Evolutionary conservation across 37 sponge, comb jelly and placozoan species (phyloP).

Genomic region (Chondrilla cf. caribensis): DNA sequence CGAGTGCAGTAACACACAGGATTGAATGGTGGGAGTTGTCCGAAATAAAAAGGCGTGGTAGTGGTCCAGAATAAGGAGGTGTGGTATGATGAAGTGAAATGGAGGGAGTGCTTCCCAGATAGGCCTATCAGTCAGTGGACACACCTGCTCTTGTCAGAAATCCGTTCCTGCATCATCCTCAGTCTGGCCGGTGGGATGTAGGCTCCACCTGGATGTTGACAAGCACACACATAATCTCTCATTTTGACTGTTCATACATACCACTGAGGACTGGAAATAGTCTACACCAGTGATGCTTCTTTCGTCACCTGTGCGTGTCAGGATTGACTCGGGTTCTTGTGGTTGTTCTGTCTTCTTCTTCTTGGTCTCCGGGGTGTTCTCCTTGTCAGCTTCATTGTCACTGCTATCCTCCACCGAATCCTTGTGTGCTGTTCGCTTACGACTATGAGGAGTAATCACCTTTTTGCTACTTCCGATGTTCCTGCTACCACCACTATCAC

Average conservation of each 20-base stretch:
- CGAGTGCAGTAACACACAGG: too few species aligned
- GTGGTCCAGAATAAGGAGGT: not conserved
- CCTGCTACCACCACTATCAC: not conserved
- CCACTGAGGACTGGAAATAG: too few species aligned
- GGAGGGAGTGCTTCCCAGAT: not conserved
- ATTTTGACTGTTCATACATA: not conserved
- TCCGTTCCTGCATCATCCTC: slow-evolving; percentile 86
- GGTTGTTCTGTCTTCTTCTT: slow-evolving; percentile 1
- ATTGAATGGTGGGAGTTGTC: too few species aligned
- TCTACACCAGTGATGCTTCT: too few species aligned
- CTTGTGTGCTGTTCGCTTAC: not conserved
- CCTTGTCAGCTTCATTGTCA: not conserved
- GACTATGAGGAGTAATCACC: not conserved
- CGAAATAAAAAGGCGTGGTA: too few species aligned
- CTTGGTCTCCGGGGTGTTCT: slow-evolving; percentile 17
- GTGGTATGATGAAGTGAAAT: not conserved
- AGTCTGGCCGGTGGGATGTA: slow-evolving; percentile 96
- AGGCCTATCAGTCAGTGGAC: too few species aligned
- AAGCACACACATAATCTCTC: not conserved
- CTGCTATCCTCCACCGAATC: not conserved
- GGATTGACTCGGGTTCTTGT: slow-evolving; percentile 33
- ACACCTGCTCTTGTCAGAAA: slow-evolving; percentile 89
- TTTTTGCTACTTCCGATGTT: slow-evolving; percentile 17
- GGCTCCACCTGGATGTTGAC: slow-evolving; percentile 70
- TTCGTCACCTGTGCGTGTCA: slow-evolving; percentile 53